Evolutionary conservation across 2,797 vertebrate genomes (phyloP).

Genomic region (Denticeps clupeoides): DNA sequence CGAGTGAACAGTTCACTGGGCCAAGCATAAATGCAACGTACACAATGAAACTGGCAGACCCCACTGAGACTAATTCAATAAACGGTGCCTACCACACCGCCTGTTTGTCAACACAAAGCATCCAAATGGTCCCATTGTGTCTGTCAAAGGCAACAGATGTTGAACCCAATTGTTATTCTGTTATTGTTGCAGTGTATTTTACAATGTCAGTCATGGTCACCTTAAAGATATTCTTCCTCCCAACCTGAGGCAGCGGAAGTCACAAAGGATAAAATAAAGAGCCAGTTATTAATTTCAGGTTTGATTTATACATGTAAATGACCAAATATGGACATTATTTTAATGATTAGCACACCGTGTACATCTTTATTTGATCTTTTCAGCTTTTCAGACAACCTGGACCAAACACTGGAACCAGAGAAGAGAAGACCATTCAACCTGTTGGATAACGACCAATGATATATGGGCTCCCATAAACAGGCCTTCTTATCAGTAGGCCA

Average conservation of each 20-base stretch:
- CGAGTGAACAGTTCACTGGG: neutral
- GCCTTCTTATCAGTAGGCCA: too few species aligned
- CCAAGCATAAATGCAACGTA: neutral
- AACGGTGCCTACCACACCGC: slow-evolving; percentile 12
- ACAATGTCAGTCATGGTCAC: neutral
- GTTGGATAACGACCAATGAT: too few species aligned
- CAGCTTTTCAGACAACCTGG: too few species aligned
- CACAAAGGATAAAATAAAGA: too few species aligned
- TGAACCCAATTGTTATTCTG: neutral
- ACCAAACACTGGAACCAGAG: too few species aligned
- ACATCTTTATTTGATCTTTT: too few species aligned
- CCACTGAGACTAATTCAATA: slow-evolving; percentile 11
- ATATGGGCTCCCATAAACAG: too few species aligned
- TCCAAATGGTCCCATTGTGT: slow-evolving; percentile 16
- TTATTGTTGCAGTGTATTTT: neutral
- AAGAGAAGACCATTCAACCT: too few species aligned
- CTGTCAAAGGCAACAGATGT: slow-evolving; percentile 13
- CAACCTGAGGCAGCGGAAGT: slow-evolving; percentile 5
- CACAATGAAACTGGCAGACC: slow-evolving; percentile 5
- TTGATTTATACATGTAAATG: too few species aligned
- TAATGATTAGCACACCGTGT: too few species aligned
- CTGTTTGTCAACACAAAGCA: slow-evolving; percentile 15
- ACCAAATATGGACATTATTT: too few species aligned
- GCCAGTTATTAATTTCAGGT: too few species aligned
- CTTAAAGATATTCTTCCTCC: neutral